Evolutionary conservation across 2,113 vertebrate genomes (phyloP).

Genomic region (Dicentrarchus labrax): DNA sequence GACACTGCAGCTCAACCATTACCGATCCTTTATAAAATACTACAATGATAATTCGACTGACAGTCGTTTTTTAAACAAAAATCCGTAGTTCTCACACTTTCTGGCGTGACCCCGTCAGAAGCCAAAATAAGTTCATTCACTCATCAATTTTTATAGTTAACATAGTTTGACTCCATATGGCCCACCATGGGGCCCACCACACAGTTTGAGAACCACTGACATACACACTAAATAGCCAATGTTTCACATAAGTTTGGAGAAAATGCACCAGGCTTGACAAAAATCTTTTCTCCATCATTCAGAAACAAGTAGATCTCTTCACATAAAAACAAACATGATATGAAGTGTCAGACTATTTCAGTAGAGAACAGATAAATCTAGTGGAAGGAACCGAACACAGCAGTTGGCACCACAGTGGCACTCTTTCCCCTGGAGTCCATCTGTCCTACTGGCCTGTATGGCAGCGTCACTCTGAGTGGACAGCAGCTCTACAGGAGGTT

Average conservation of each 20-base stretch:
- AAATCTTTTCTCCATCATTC: neutral
- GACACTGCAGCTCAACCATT: neutral
- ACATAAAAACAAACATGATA: neutral
- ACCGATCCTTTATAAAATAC: neutral
- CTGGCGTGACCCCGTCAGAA: too few relatives aligned
- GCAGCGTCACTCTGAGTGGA: neutral
- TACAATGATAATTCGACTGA: neutral
- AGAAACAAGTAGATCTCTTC: too few relatives aligned
- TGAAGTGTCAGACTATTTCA: neutral
- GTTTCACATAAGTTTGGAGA: neutral
- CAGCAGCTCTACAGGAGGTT: neutral
- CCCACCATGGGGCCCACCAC: too few relatives aligned
- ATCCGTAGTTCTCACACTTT: too few relatives aligned
- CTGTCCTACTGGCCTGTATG: slow-evolving; percentile 12
- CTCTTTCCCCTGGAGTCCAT: slow-evolving; percentile 79
- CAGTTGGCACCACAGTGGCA: slow-evolving; percentile 86
- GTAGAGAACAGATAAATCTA: slow-evolving; percentile 86
- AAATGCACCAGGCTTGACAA: neutral
- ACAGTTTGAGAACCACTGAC: too few relatives aligned
- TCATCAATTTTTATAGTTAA: too few relatives aligned
- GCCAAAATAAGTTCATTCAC: too few relatives aligned
- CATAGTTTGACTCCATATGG: too few relatives aligned
- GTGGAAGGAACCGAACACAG: slow-evolving; percentile 88
- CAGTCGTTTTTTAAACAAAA: too few relatives aligned
- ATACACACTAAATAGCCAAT: neutral